Conservation (phyloP, 2,113 vertebrate species). For the Mesembrinibis cayennensis region DNA sequence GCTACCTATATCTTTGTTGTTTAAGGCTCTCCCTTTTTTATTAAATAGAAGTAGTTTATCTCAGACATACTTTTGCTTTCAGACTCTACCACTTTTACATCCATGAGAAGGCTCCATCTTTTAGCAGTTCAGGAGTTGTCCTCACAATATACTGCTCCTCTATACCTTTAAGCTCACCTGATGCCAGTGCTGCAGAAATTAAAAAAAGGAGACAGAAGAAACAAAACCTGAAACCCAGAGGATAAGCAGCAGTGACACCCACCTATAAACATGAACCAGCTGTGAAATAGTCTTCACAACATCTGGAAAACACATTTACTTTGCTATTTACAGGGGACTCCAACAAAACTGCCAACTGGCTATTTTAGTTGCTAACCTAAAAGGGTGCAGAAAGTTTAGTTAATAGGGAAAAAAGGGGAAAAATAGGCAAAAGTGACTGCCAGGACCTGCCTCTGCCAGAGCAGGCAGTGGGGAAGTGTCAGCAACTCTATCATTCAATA, state of each 20-base stretch:
- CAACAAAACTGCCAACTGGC: background rate
- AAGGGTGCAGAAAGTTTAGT: background rate
- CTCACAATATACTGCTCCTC: background rate
- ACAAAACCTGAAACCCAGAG: background rate
- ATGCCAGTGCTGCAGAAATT: background rate
- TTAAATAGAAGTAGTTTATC: background rate
- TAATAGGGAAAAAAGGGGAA: background rate
- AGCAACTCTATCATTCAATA: background rate
- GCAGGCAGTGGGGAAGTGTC: background rate
- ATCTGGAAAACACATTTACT: background rate
- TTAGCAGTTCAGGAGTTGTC: background rate
- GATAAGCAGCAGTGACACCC: background rate
- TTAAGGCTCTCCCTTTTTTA: background rate
- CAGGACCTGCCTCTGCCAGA: background rate
- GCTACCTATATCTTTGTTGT: background rate
- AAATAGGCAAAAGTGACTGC: background rate
- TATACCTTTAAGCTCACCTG: background rate
- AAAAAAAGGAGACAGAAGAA: background rate
- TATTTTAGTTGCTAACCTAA: background rate
- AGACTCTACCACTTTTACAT: background rate
- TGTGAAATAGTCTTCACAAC: background rate
- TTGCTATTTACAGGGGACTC: background rate
- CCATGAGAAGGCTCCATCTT: background rate
- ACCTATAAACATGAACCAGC: background rate
- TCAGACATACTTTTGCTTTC: background rate